Base-by-base conservation (phyloP, 2,888 invertebrate genomes). In the Eutolmus rufibarbis region DNA sequence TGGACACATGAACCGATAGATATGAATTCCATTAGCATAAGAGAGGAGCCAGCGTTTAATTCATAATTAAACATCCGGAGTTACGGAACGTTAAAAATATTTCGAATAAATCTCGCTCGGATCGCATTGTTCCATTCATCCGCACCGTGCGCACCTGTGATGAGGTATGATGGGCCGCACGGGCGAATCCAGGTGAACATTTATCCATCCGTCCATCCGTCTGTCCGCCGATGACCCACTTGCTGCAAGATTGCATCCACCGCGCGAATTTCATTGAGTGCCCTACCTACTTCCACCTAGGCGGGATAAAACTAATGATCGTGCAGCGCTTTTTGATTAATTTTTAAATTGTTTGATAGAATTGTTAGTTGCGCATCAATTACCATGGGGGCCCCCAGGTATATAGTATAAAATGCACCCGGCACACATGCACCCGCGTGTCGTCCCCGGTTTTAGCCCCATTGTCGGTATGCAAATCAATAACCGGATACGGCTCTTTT, bases 391-490 rank as follows among this genome's bases (percentile, higher is more conserved):
- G 76, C 7, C 34, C 1, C 37, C n/a, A 43, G 16, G 40, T 43
- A 46, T 56, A 34, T 7, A 34, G 40, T 43, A 46, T 56, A 34
- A 34, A 34, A 51, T 56, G 31, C 51, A 46, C 51, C 37, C 34
- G 23, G 31, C 31, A 43, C 37, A 86, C n/a, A 43, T 86, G 86
- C 86, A 77, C 43, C 16, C 40, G 37, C 28, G 40, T 79, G 7
- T 76, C 19, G 66, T 19, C 9, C 34, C 34, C 51, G n/a, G 28
- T 46, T 46, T 19, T 19, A 19, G 77, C 16, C 56, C 56, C 77
- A 86, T 86, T 86, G 86, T 86, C 77, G 74, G 56, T 86, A 86
- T 86, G 86, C 77, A 86, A 86, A 86, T 86, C 86, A 86, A 86
- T 86, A 86, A 86, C 76, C 86, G 86, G 86, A 86, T 77, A 86